phyloP scores from a whole-genome alignment of 2,113 vertebrate genomes.

The Reinhardtius hippoglossoides region DNA sequence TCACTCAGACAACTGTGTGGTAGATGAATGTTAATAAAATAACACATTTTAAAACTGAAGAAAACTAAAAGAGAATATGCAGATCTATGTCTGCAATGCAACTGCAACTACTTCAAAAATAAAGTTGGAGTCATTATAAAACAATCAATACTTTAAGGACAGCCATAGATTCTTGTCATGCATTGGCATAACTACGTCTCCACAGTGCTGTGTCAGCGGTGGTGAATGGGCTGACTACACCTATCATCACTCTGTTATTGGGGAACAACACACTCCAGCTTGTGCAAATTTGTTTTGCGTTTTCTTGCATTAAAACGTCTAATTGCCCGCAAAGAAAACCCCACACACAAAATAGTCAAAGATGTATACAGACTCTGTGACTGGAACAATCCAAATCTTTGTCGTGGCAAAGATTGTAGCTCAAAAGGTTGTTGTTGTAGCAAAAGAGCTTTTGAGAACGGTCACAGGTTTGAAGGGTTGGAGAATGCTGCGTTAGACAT shows the following conservation, averaged over 20 bases:
- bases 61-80: too few species aligned
- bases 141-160: background rate
- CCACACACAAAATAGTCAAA: background rate
- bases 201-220: too few species aligned
- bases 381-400: background rate
- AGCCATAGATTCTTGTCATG: background rate
- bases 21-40: background rate
- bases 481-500: background rate
- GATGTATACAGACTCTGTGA: background rate
- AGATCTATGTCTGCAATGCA: too few species aligned
- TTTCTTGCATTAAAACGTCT: background rate
- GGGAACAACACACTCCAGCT: too few species aligned
- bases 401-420: background rate
- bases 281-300: background rate
- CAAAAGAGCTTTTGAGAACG: background rate
- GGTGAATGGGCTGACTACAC: too few species aligned
- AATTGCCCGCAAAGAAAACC: background rate
- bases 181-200: background rate
- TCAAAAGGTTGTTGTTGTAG: background rate
- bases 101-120: background rate
- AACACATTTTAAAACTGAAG: background rate
- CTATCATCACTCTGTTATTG: too few species aligned
- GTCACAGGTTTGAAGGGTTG: background rate
- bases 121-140: background rate
- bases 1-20: background rate